Conservation (phyloP, 2,797 vertebrate species). For the Cyclopterus lumpus region DNA sequence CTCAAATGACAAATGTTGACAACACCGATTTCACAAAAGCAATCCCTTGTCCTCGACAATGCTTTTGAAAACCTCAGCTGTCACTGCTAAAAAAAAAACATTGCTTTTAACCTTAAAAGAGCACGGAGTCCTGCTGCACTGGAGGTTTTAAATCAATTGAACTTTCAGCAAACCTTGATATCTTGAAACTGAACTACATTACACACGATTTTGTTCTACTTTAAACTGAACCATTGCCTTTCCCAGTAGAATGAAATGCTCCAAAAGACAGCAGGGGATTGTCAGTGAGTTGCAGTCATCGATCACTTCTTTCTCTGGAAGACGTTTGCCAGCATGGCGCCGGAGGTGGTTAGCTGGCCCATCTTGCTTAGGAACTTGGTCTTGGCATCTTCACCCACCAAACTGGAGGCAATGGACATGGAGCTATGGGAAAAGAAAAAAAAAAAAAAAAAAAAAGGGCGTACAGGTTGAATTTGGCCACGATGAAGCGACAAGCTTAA, state of each 20-base stretch:
- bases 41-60: conserved; percentile 26
- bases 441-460: fast-evolving
- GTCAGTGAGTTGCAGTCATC: conserved; percentile 67
- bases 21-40: conserved; percentile 52
- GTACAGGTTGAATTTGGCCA: not conserved
- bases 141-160: conserved; percentile 26
- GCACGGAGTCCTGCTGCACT: conserved; percentile 22
- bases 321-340: conserved; percentile 98
- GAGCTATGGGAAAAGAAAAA: conserved; percentile 80
- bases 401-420: conserved; percentile 95
- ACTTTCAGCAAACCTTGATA: conserved; percentile 26
- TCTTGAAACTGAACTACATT: conserved; percentile 28
- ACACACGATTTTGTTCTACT: conserved; percentile 21
- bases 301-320: conserved; percentile 98
- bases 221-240: conserved; percentile 36
- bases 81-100: conserved; percentile 36
- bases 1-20: conserved; percentile 58
- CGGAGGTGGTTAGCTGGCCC: conserved; percentile 98
- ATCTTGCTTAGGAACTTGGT: conserved; percentile 99
- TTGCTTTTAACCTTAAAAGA: conserved; percentile 28
- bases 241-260: conserved; percentile 57
- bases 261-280: conserved; percentile 78
- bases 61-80: conserved; percentile 28
- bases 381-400: conserved; percentile 98
- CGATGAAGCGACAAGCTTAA: not conserved